Base-by-base conservation (phyloP, 2,113 vertebrate genomes). In the Centrocercus urophasianus region DNA sequence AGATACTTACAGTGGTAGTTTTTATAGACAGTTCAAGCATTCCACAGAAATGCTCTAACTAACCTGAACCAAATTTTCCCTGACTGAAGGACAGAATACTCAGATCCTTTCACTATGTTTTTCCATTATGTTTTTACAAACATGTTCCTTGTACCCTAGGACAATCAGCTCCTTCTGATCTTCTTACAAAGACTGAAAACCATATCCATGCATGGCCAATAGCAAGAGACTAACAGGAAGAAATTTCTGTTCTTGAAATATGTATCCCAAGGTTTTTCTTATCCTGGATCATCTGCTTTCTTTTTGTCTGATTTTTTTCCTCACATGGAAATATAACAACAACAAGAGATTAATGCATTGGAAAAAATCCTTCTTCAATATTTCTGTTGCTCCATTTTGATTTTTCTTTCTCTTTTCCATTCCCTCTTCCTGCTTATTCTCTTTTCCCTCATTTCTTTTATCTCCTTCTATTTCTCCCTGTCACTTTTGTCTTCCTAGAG, bases 21-120 rank as follows among this genome's bases (percentile, higher is more conserved):
- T 64, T 50, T 66, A 65, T 7, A 75, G 16, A 43, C 40, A 21
- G 10, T 24, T 85, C 34, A 84, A 85, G 16, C 10, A 50, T 65
- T 10, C 2, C 6, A 21, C 64, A 87, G 21, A 91, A 79, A 47
- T 14, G 3, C 7, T 76, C 69, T 42, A 32, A 30, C 6, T 13
- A 5, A 40, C 12, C 10, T 85, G 48, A 69, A 57, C 5, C 6
- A 71, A 45, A 36, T 42, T 42, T 13, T 64, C 12, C 14, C 0
- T 54, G 0, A 1, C 1, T 67, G 34, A 67, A 63, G 4, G 3
- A 9, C 5, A 74, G 36, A 20, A 6, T 8, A 54, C 27, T 6
- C 15, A 32, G 84, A 38, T 12, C 11, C 4, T 78, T 78, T 48
- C 27, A 72, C 10, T 61, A 5, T 34, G 15, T 75, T 78, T 77